Evolutionary conservation across 2,113 vertebrate genomes (phyloP).

Genomic region (Coptodon rendalli): DNA sequence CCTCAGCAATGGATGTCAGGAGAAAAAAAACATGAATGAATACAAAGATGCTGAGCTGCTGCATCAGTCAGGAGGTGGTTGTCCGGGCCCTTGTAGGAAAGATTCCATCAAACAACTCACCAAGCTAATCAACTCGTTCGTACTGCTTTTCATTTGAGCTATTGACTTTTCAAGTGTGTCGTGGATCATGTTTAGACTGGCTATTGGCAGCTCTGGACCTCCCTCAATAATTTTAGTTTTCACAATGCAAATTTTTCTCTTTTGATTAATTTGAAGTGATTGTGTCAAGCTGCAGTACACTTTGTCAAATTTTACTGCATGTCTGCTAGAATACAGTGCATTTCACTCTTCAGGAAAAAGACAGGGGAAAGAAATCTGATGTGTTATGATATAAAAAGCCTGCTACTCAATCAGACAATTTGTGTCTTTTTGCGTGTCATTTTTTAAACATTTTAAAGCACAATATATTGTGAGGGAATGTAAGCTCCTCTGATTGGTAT

Average conservation of each 20-base stretch:
- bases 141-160: not conserved
- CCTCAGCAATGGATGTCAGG: slow-evolving; percentile 17
- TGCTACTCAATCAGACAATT: not conserved
- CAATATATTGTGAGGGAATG: not conserved
- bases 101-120: not conserved
- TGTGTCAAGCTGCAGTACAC: not conserved
- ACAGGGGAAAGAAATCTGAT: not conserved
- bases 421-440: not conserved
- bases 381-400: not conserved
- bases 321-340: not conserved
- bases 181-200: not conserved
- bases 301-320: not conserved
- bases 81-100: not conserved
- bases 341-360: not conserved
- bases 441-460: not conserved
- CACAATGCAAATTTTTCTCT: not conserved
- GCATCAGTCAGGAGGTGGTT: slow-evolving; percentile 8
- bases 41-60: slow-evolving; percentile 1
- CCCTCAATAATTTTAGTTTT: not conserved
- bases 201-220: not conserved
- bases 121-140: not conserved
- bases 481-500: not conserved
- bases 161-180: not conserved
- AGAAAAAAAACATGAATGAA: slow-evolving; percentile 10
- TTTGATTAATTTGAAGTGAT: not conserved